Conservation (phyloP, 2,113 vertebrate species). For the Myrmecophaga tridactyla region DNA sequence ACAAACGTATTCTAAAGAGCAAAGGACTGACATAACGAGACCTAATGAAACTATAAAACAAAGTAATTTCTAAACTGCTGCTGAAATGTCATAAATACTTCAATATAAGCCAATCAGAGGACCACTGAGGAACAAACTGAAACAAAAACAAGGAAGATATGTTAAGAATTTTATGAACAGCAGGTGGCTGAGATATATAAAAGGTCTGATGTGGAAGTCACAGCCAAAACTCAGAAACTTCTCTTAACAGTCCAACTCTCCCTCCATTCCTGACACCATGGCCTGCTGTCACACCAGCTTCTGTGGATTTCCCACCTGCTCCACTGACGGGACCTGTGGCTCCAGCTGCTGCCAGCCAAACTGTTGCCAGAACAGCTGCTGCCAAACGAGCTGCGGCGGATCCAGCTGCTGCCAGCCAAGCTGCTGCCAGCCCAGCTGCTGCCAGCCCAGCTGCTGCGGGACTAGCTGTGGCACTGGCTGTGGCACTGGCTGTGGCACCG, state of each 20-base stretch:
- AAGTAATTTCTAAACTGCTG: constrained; percentile 54
- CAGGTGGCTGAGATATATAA: constrained; percentile 57
- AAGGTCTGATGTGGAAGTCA: background rate
- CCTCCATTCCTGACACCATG: constrained; percentile 38
- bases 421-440: background rate
- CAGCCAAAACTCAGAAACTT: constrained; percentile 23
- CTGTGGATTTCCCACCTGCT: constrained; percentile 66
- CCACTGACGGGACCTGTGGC: background rate
- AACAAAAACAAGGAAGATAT: constrained; percentile 73
- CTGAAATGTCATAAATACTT: constrained; percentile 38
- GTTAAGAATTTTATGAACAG: constrained; percentile 61
- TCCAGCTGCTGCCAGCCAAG: background rate
- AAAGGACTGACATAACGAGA: background rate
- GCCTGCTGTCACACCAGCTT: constrained; percentile 69
- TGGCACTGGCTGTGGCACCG: background rate
- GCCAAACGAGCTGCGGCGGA: background rate
- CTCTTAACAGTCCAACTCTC: background rate
- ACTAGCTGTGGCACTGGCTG: background rate
- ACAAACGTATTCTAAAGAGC: constrained; percentile 49
- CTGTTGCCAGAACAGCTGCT: background rate
- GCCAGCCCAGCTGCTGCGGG: background rate
- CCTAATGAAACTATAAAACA: constrained; percentile 55
- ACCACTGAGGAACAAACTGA: constrained; percentile 50
- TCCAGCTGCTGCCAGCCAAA: constrained; percentile 12
- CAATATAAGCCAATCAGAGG: constrained; percentile 55